Percentiles rank a stretch among this genome's conserved stretches.
phyloP scores from a whole-genome alignment of 2,888 invertebrate genomes.

The Lepidochitona cinerea region DNA sequence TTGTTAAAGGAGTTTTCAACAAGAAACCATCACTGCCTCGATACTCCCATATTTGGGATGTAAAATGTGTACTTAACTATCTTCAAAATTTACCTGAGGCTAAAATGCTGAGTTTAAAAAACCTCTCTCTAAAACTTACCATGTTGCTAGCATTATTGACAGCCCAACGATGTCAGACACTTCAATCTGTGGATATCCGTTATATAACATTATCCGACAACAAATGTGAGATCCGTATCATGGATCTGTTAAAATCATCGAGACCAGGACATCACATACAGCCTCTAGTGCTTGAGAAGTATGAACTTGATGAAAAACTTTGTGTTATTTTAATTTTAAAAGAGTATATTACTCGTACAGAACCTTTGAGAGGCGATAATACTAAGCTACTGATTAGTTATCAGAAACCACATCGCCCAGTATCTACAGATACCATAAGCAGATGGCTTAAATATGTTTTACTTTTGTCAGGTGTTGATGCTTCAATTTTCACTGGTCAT shows the following conservation, averaged over 20 bases:
- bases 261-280: neutral
- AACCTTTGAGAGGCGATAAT: neutral
- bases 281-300: neutral
- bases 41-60: slow-evolving; percentile 6
- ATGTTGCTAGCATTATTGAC: slow-evolving; percentile 9
- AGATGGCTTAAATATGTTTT: slow-evolving; percentile 8
- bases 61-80: neutral
- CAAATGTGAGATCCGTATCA: neutral
- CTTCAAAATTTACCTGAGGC: neutral
- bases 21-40: slow-evolving; percentile 2
- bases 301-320: neutral
- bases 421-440: slow-evolving; percentile 1
- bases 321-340: neutral
- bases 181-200: neutral
- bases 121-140: neutral
- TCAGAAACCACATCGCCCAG: neutral
- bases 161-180: neutral
- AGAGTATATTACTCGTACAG: neutral
- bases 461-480: neutral
- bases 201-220: neutral
- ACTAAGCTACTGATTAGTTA: neutral
- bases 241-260: neutral
- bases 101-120: neutral
- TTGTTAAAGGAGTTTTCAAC: slow-evolving; percentile 1
- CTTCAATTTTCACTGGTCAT: slow-evolving; percentile 3